A percentile compares a stretch with the other conserved stretches of the same genome.
Evolutionary conservation across 1,140 invertebrate genomes (phyloP).

Genomic region (Drosophila nasuta): DNA sequence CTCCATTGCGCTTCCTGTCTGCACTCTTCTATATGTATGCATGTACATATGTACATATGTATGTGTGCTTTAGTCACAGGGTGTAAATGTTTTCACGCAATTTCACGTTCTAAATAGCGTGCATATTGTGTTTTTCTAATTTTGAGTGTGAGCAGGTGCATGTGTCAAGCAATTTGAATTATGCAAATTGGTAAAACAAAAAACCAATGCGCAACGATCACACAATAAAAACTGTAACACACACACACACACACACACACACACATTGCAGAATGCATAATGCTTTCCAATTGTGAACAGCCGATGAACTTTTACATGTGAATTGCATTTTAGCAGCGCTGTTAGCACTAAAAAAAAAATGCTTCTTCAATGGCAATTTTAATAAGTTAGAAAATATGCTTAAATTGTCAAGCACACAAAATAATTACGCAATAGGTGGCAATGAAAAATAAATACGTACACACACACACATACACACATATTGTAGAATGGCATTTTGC

Average conservation of each 20-base stretch:
- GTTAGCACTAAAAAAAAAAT: no score
- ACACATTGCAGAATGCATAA: no score
- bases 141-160: slow-evolving; percentile 11
- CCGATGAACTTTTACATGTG: no score
- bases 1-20: background rate
- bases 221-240: no score
- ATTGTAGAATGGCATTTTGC: slow-evolving; percentile 10
- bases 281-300: no score
- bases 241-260: no score
- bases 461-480: no score
- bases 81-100: background rate
- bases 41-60: background rate
- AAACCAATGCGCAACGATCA: background rate
- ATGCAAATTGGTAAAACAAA: slow-evolving; percentile 10
- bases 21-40: background rate
- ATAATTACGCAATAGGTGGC: slow-evolving; percentile 24
- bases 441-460: background rate
- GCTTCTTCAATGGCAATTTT: background rate
- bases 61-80: background rate
- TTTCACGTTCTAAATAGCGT: slow-evolving; percentile 15
- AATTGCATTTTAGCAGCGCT: no score
- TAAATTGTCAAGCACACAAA: slow-evolving; percentile 3
- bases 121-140: slow-evolving; percentile 1
- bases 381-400: background rate
- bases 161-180: slow-evolving; percentile 25